These are phyloP conservation scores for Ectropis grisescens DNA, from an alignment of 1,140 invertebrate genomes.

Conservation along the genomic window DNA sequence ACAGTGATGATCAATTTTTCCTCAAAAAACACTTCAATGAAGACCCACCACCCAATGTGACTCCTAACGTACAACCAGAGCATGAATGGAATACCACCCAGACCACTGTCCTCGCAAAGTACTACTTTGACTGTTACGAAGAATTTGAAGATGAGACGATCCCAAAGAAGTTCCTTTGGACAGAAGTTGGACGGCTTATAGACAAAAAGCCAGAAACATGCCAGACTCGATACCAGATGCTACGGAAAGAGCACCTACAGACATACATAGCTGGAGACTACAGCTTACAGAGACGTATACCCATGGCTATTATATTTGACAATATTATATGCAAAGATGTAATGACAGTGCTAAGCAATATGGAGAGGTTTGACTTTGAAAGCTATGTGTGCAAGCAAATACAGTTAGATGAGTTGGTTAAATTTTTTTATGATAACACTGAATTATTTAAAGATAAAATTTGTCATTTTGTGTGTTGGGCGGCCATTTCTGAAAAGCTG, in stretches of 20 bases:
- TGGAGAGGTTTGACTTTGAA: conserved; percentile 11
- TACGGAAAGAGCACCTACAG: conserved; percentile 35
- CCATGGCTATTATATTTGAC: conserved; percentile 42
- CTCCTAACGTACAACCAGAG: background rate
- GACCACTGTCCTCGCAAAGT: conserved; percentile 42
- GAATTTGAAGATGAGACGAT: conserved; percentile 52
- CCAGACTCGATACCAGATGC: conserved; percentile 32
- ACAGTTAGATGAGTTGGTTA: conserved; percentile 39
- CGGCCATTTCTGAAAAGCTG: conserved; percentile 27
- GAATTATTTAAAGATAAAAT: conserved; percentile 47
- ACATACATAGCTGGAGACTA: conserved; percentile 33
- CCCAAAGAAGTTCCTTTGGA: conserved; percentile 50
- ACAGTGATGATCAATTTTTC: conserved; percentile 41
- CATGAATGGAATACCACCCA: conserved; percentile 36
- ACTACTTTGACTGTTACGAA: conserved; percentile 51
- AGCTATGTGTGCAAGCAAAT: conserved; percentile 31
- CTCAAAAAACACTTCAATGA: conserved; percentile 26
- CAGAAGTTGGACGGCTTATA: conserved; percentile 45
- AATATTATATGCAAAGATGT: conserved; percentile 43
- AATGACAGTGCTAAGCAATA: conserved; percentile 21
- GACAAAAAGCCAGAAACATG: conserved; percentile 38
- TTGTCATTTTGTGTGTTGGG: conserved; percentile 52
- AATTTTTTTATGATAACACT: conserved; percentile 51
- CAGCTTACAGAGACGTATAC: conserved; percentile 23
- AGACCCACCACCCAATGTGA: background rate